A percentile compares a stretch with the other conserved stretches of the same genome.
phyloP scores from a whole-genome alignment of 2,113 vertebrate genomes.

The Ciconia maguari region DNA sequence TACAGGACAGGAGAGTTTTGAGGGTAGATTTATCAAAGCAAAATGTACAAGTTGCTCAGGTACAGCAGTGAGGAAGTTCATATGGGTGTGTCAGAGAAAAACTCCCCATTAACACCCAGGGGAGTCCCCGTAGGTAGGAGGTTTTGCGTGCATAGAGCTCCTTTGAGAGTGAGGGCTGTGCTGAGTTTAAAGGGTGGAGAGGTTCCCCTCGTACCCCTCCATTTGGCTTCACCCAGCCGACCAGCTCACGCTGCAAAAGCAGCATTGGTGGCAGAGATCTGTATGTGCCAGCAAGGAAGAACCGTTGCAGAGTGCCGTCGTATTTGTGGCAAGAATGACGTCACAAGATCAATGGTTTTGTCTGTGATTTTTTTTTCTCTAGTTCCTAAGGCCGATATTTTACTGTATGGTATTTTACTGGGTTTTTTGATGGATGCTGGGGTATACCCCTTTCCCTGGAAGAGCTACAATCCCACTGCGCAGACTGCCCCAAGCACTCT shows the following conservation, averaged over 20 bases:
- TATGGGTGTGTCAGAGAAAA: neutral
- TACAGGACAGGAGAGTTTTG: neutral
- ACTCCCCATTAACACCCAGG: neutral
- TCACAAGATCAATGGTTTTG: neutral
- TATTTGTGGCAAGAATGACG: neutral
- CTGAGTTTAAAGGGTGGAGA: neutral
- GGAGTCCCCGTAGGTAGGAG: neutral
- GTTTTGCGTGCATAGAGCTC: neutral
- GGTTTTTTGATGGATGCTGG: neutral
- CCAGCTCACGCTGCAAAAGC: neutral
- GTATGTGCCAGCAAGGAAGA: neutral
- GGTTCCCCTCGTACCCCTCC: neutral
- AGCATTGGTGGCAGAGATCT: neutral
- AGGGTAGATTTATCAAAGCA: neutral
- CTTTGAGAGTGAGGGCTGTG: neutral
- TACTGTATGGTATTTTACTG: neutral
- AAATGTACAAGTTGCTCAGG: neutral
- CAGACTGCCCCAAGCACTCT: neutral
- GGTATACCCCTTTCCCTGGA: neutral
- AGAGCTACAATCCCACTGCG: neutral
- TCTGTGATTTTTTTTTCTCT: neutral
- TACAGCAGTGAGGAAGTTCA: neutral
- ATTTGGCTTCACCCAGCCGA: neutral
- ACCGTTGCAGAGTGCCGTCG: rapidly evolving
- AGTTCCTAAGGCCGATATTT: neutral